Base-by-base conservation (phyloP, 2,888 invertebrate genomes). In the Watsonalla cultraria region DNA sequence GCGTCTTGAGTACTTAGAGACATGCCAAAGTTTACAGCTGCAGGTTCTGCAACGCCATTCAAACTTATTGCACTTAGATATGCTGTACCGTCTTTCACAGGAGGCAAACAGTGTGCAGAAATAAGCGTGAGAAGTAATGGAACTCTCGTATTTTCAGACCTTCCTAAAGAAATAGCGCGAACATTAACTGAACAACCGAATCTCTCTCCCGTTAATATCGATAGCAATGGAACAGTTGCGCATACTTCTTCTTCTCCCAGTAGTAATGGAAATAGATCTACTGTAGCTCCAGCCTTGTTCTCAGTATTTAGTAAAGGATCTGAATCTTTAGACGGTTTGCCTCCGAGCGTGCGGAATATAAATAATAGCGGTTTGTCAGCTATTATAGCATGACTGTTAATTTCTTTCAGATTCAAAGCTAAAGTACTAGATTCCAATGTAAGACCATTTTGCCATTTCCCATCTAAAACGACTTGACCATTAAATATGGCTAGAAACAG, bases 71-170 rank as follows among this genome's bases (percentile, higher is more conserved):
- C 87, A 61, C 76, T 74, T 34, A 84, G 46, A 60, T 82, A 88
- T 52, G 76, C 76, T 2, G 86, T 88, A 13, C 82, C 87, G 0
- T 89, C 90, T 71, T 65, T 85, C 11, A 69, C 58, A 48, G 7
- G 14, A 46, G 90, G 90, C 46, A 90, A 65, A 61, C 90, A 90
- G 65, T 88, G 80, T 0, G 76, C 86, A 45, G 87, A 86, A 42
- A 88, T 62, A 77, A 90, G 73, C 6, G 90, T 88, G 0, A 90
- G 55, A 37, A 70, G 60, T 34, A 90, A 52, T 13, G 87, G 83
- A 52, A 75, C 60, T 56, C 64, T 67, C 39, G 55, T 57, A 45
- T 58, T 66, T 13, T 77, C 70, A 34, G 59, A 51, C 53, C 62
- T 58, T 7, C 73, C 79, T 15, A 57, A 66, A n/a, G 73, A 56